These are phyloP conservation scores for Platycheirus albimanus DNA, from an alignment of 2,888 invertebrate species.

Conservation along the genomic window DNA sequence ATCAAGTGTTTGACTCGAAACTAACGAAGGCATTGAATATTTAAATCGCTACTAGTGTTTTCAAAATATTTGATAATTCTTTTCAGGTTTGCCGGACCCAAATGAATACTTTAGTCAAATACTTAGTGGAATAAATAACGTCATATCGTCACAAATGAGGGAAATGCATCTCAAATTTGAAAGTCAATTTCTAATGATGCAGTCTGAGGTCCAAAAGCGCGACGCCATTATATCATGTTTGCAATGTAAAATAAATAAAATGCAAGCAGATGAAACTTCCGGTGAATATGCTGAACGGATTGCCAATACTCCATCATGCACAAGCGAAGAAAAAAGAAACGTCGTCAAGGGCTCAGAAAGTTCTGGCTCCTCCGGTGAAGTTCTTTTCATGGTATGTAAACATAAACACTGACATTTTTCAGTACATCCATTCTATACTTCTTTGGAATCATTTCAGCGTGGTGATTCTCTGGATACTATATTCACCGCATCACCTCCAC, in stretches of 20 bases:
- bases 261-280: conserved; percentile 78
- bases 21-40: too few relatives aligned
- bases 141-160: conserved; percentile 89
- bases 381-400: conserved; percentile 82
- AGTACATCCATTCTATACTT: neutral
- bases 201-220: conserved; percentile 90
- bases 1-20: too few relatives aligned
- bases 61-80: neutral
- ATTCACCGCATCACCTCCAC: conserved; percentile 85
- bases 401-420: neutral
- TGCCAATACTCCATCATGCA: neutral
- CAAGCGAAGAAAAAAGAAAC: neutral
- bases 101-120: conserved; percentile 93
- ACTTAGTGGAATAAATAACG: conserved; percentile 90
- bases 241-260: conserved; percentile 88
- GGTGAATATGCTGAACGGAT: conserved; percentile 47
- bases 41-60: too few relatives aligned
- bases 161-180: conserved; percentile 89
- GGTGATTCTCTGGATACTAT: conserved; percentile 88
- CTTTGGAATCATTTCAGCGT: conserved; percentile 82
- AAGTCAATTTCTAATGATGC: conserved; percentile 89
- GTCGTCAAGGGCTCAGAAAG: conserved; percentile 76
- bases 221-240: conserved; percentile 92
- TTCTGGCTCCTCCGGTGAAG: conserved; percentile 81
- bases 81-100: conserved; percentile 86